These are phyloP conservation scores for Tichodroma muraria DNA, from an alignment of 2,113 vertebrate genomes.

Conservation along the genomic window DNA sequence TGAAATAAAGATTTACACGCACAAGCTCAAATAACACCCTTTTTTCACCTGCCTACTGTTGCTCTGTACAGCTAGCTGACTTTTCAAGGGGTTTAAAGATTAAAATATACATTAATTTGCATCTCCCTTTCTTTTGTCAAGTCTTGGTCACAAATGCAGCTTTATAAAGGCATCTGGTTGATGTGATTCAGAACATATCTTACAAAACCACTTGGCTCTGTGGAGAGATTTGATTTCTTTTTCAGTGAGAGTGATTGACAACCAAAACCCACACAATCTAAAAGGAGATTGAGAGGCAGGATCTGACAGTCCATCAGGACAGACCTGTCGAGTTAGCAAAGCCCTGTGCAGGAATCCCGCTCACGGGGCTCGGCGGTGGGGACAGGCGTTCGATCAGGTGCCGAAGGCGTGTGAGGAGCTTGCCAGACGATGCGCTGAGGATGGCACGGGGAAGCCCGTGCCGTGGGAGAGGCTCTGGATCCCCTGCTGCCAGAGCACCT, in stretches of 20 bases:
- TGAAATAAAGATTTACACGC: not conserved
- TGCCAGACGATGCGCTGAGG: not conserved
- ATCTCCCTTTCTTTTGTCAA: not conserved
- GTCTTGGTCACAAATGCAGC: not conserved
- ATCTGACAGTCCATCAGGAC: not conserved
- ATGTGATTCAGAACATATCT: slow-evolving; percentile 12
- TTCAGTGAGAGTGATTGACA: not conserved
- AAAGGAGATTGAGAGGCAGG: not conserved
- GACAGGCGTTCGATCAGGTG: not conserved
- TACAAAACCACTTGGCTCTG: not conserved
- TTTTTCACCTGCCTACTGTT: not conserved
- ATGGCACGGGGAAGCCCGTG: not conserved
- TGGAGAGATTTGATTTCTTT: slow-evolving; percentile 21
- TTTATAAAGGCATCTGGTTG: slow-evolving; percentile 6
- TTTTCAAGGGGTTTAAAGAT: not conserved
- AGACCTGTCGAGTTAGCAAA: not conserved
- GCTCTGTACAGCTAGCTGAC: not conserved
- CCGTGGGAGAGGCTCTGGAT: not conserved
- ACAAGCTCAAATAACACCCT: not conserved
- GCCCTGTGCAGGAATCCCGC: not conserved
- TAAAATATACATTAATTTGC: not conserved
- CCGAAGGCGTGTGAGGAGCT: accelerated
- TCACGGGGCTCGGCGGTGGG: accelerated
- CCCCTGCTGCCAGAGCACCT: not conserved
- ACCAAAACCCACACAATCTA: not conserved